Evolutionary conservation across 2,888 invertebrate species (phyloP).

Genomic region (Tipula confusa): DNA sequence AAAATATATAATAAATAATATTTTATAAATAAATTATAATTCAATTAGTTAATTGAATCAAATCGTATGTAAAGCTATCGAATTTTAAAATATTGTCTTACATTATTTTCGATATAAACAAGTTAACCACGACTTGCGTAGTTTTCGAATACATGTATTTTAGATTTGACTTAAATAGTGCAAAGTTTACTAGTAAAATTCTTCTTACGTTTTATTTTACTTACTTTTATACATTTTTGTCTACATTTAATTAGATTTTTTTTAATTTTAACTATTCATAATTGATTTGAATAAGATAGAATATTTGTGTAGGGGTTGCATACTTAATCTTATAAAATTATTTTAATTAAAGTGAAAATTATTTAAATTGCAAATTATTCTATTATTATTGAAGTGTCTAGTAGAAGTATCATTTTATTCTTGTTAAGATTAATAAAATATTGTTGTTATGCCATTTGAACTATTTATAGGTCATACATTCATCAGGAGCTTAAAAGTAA

Average conservation of each 20-base stretch:
- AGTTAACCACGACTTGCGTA: neutral
- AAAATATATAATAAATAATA: neutral
- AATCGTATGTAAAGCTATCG: neutral
- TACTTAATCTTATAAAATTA: neutral
- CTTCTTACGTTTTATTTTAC: neutral
- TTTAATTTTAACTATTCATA: neutral
- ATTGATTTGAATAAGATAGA: neutral
- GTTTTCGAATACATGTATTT: neutral
- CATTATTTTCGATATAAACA: too few relatives aligned
- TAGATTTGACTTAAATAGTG: neutral
- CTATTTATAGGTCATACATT: neutral
- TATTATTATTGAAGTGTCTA: neutral
- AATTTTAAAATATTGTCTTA: neutral
- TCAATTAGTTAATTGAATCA: neutral
- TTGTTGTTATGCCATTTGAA: neutral
- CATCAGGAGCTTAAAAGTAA: too few relatives aligned
- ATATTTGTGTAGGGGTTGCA: conserved; percentile 5
- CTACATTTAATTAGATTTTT: neutral
- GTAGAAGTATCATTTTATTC: neutral
- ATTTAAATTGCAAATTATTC: neutral
- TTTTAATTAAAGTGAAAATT: neutral
- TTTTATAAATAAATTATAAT: neutral
- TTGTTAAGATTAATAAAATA: neutral
- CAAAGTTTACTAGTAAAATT: neutral
- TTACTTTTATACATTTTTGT: too few relatives aligned